phyloP scores from a whole-genome alignment of 2,113 vertebrate genomes.

The Pelusios castaneus region DNA sequence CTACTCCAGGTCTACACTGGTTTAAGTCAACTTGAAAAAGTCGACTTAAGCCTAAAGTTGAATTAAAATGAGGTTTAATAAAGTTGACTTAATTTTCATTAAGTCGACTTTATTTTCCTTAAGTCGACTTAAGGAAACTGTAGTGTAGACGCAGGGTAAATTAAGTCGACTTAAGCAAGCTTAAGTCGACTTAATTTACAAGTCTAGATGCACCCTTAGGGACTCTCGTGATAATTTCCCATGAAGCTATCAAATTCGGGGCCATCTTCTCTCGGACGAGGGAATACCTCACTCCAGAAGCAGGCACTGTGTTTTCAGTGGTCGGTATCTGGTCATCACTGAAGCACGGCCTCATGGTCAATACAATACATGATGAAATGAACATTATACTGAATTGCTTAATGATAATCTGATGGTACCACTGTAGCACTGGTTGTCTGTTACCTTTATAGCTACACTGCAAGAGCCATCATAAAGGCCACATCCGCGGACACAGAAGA shows the following conservation, averaged over 20 bases:
- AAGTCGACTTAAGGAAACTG: too few relatives aligned
- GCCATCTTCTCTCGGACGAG: background rate
- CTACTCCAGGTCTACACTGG: too few relatives aligned
- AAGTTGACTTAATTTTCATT: too few relatives aligned
- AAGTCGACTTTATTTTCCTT: too few relatives aligned
- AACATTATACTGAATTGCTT: background rate
- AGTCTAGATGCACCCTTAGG: too few relatives aligned
- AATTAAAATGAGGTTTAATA: too few relatives aligned
- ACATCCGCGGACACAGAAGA: slow-evolving; percentile 24
- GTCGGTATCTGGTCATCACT: background rate
- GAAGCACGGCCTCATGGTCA: rapidly evolving
- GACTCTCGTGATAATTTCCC: background rate
- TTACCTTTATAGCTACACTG: slow-evolving; percentile 58
- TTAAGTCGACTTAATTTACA: too few relatives aligned
- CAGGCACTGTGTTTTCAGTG: background rate
- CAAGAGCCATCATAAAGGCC: slow-evolving; percentile 68
- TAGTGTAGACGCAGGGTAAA: too few relatives aligned
- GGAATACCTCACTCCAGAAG: background rate
- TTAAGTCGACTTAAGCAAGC: too few relatives aligned
- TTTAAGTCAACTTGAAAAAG: too few relatives aligned
- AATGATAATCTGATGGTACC: background rate
- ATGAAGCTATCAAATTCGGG: background rate
- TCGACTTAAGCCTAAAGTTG: too few relatives aligned
- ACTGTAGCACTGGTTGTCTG: background rate
- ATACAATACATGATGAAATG: background rate